phyloP scores from a whole-genome alignment of 1,140 invertebrate species.

The Drosophila kurseongensis region DNA sequence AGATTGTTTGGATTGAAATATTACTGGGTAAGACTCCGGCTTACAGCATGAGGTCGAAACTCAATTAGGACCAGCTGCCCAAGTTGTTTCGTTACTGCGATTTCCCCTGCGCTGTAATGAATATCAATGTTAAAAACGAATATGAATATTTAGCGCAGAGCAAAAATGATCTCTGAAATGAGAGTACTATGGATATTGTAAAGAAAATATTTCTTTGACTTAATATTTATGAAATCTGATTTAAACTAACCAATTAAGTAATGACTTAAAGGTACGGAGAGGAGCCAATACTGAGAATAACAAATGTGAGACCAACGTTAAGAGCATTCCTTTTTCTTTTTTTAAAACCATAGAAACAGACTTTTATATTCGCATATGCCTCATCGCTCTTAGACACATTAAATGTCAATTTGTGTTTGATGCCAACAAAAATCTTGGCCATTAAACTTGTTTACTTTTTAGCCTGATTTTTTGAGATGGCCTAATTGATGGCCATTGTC shows the following conservation, averaged over 20 bases:
- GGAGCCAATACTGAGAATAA: too few species aligned
- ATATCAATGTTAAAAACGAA: not conserved
- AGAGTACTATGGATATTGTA: too few species aligned
- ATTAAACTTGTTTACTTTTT: slow-evolving; percentile 25
- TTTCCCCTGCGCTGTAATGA: not conserved
- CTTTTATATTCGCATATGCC: too few species aligned
- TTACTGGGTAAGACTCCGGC: slow-evolving; percentile 29
- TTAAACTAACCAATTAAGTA: too few species aligned
- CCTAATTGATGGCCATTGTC: slow-evolving; percentile 37
- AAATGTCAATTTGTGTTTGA: not conserved
- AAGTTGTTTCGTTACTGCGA: not conserved
- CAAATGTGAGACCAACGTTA: too few species aligned
- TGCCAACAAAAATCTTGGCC: not conserved
- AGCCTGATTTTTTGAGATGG: not conserved
- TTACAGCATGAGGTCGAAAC: slow-evolving; percentile 30
- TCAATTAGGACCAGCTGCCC: slow-evolving; percentile 22
- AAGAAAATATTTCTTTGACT: too few species aligned
- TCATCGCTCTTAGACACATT: too few species aligned
- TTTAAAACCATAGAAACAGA: too few species aligned
- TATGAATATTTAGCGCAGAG: not conserved
- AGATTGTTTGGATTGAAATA: slow-evolving; percentile 46
- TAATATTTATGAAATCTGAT: too few species aligned
- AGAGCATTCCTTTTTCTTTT: too few species aligned
- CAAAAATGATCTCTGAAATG: not conserved
- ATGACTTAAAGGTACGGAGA: too few species aligned